Conservation (phyloP, 2,888 invertebrate genomes). For the Lucinisca nassula region DNA sequence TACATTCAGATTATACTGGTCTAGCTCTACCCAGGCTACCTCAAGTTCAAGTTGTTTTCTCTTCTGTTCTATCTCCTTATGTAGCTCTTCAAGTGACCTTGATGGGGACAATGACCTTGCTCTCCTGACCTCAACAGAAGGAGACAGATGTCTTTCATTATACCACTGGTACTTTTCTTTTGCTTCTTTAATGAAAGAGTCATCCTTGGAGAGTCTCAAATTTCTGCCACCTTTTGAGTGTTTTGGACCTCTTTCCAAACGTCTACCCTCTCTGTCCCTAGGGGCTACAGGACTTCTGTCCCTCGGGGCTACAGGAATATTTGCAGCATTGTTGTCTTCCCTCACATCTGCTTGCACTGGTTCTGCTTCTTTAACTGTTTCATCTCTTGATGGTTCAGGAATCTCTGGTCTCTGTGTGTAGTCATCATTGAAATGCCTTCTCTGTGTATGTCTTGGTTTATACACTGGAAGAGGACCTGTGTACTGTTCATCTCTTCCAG, state of each 20-base stretch:
- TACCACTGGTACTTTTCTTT: constrained; percentile 50
- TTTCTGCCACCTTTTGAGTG: no score
- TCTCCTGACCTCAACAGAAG: constrained; percentile 52
- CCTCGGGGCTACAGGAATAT: no score
- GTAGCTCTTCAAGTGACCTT: background rate
- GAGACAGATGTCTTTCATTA: constrained; percentile 43
- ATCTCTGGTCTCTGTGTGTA: background rate
- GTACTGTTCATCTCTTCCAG: constrained; percentile 13
- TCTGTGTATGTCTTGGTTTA: background rate
- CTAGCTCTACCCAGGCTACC: constrained; percentile 25
- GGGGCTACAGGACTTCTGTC: no score
- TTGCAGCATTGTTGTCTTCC: no score
- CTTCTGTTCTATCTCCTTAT: constrained; percentile 10
- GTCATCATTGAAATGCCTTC: background rate
- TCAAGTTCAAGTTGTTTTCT: constrained; percentile 12
- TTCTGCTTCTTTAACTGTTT: no score
- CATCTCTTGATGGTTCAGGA: background rate
- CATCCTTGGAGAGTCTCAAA: background rate
- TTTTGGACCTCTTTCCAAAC: no score
- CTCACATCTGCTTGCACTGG: no score
- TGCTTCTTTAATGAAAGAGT: background rate
- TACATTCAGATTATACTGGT: no score
- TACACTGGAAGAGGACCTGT: background rate
- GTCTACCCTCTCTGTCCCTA: background rate
- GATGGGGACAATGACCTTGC: constrained; percentile 64